Evolutionary conservation across 2,888 invertebrate genomes (phyloP).

Genomic region (Malachius bipustulatus): DNA sequence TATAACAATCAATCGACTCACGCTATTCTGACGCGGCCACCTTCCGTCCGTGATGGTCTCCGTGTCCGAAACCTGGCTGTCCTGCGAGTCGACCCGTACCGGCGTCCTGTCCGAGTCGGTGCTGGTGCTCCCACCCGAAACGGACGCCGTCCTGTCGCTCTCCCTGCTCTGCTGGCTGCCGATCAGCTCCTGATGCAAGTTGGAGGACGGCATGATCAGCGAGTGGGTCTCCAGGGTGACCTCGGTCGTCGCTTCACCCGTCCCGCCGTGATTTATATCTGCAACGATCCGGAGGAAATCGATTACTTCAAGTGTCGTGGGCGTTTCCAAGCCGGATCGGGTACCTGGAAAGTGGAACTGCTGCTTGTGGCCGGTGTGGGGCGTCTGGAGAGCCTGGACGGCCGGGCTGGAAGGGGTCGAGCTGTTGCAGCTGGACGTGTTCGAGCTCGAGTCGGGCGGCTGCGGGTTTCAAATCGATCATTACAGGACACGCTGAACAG

Average conservation of each 20-base stretch:
- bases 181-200: conserved; percentile 37
- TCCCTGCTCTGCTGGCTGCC: conserved; percentile 54
- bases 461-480: too few relatives aligned
- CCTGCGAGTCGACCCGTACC: conserved; percentile 71
- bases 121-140: conserved; percentile 56
- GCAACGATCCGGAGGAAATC: too few relatives aligned
- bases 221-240: conserved; percentile 44
- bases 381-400: conserved; percentile 39
- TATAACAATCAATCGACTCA: conserved; percentile 36
- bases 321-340: too few relatives aligned
- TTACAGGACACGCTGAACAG: conserved; percentile 9
- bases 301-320: not conserved
- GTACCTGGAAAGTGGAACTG: conserved; percentile 72
- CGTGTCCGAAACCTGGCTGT: conserved; percentile 60
- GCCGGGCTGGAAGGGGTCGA: conserved; percentile 94
- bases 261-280: conserved; percentile 34
- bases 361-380: conserved; percentile 39
- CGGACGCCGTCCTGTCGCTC: conserved; percentile 58
- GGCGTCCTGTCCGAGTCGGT: conserved; percentile 77
- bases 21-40: conserved; percentile 76
- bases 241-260: conserved; percentile 41
- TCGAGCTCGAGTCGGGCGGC: conserved; percentile 81
- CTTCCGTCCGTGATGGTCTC: conserved; percentile 41
- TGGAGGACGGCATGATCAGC: conserved; percentile 27
- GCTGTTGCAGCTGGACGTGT: conserved; percentile 91